These are phyloP conservation scores for Horisme vitalbata DNA, from an alignment of 2,888 invertebrate species.

Conservation along the genomic window DNA sequence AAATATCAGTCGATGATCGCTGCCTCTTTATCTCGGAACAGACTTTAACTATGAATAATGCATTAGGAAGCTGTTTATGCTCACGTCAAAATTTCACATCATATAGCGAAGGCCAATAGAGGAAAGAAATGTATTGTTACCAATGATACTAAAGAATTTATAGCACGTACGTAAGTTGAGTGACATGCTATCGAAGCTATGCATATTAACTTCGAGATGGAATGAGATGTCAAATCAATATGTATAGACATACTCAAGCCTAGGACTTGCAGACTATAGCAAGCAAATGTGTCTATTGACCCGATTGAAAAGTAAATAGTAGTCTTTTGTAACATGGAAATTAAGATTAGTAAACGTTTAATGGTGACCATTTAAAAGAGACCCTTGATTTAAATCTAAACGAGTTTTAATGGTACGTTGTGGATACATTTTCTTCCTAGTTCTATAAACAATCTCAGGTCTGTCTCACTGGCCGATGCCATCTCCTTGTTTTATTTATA, in stretches of 20 bases:
- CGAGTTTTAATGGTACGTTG: conserved; percentile 18
- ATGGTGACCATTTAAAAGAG: conserved; percentile 12
- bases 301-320: conserved; percentile 15
- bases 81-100: conserved; percentile 43
- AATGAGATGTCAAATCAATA: conserved; percentile 29
- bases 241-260: conserved; percentile 10
- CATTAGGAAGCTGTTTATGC: conserved; percentile 10
- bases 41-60: conserved; percentile 25
- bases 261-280: conserved; percentile 9
- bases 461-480: conserved; percentile 38
- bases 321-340: conserved; percentile 1
- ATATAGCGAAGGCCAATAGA: conserved; percentile 37
- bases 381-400: conserved; percentile 11
- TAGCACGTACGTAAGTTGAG: conserved; percentile 28
- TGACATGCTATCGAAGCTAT: conserved; percentile 34
- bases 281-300: conserved; percentile 23
- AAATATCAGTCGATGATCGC: neutral
- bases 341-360: conserved; percentile 3
- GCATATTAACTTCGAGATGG: conserved; percentile 35
- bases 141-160: conserved; percentile 23
- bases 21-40: conserved; percentile 5
- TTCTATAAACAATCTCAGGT: conserved; percentile 38
- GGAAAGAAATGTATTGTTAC: conserved; percentile 25
- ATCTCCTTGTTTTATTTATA: conserved; percentile 56
- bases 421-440: conserved; percentile 29